These are phyloP conservation scores for Tupaia chinensis DNA, from an alignment of 2,113 vertebrate genomes.

Conservation along the genomic window DNA sequence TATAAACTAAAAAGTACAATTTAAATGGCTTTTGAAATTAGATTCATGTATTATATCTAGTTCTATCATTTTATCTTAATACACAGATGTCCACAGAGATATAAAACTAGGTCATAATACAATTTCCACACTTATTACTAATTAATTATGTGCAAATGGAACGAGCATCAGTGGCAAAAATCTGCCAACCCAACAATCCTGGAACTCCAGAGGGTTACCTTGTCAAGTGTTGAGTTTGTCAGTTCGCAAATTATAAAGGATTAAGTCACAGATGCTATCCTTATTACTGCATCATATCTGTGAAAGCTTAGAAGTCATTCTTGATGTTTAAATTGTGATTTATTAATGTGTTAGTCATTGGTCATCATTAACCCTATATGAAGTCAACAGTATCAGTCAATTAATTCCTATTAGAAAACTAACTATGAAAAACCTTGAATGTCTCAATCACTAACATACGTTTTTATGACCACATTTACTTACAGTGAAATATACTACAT, in stretches of 20 bases:
- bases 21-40: constrained; percentile 80
- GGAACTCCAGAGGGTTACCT: neutral
- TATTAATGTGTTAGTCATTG: constrained; percentile 69
- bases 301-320: constrained; percentile 61
- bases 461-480: constrained; percentile 71
- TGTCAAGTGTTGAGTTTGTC: constrained; percentile 49
- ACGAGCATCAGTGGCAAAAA: constrained; percentile 82
- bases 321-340: constrained; percentile 64
- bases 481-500: neutral
- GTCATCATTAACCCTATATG: constrained; percentile 69
- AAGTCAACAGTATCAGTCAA: constrained; percentile 64
- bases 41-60: constrained; percentile 73
- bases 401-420: constrained; percentile 64
- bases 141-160: constrained; percentile 85
- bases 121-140: constrained; percentile 84
- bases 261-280: constrained; percentile 55
- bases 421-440: constrained; percentile 43
- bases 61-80: constrained; percentile 83
- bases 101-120: constrained; percentile 84
- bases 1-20: constrained; percentile 41
- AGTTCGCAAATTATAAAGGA: constrained; percentile 56
- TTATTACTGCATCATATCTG: constrained; percentile 3
- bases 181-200: constrained; percentile 73
- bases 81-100: constrained; percentile 79
- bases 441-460: constrained; percentile 44